A percentile compares a stretch with the other conserved stretches of the same genome.
Evolutionary conservation across 1,140 invertebrate species (phyloP).

Genomic region (Drosophila willistoni): DNA sequence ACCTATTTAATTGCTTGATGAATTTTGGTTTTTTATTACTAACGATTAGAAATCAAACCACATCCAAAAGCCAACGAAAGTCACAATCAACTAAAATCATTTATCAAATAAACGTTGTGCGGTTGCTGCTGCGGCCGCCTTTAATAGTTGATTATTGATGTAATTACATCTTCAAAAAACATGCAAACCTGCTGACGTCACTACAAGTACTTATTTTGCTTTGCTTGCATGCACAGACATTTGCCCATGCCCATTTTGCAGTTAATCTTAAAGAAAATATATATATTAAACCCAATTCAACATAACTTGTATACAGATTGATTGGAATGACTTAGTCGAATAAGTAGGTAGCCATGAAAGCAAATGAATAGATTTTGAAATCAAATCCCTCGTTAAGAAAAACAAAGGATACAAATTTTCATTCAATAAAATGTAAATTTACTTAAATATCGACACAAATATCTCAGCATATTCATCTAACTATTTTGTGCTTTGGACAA

Average conservation of each 20-base stretch:
- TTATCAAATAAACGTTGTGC: not conserved
- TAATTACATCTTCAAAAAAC: conserved; percentile 7
- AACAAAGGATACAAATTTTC: too few relatives aligned
- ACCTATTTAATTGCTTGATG: too few relatives aligned
- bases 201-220: not conserved
- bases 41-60: not conserved
- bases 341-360: too few relatives aligned
- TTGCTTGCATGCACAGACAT: not conserved
- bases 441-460: too few relatives aligned
- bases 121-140: not conserved
- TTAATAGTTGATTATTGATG: not conserved
- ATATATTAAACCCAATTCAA: not conserved
- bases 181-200: not conserved
- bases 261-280: not conserved
- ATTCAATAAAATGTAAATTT: too few relatives aligned
- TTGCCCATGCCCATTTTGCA: not conserved
- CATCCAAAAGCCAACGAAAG: not conserved
- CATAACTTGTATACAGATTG: too few relatives aligned
- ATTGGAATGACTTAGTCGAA: too few relatives aligned
- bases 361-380: too few relatives aligned
- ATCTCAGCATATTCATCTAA: too few relatives aligned
- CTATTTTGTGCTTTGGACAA: too few relatives aligned
- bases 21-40: not conserved
- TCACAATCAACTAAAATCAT: not conserved
- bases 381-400: too few relatives aligned